A percentile compares a stretch with the other conserved stretches of the same genome.
These are phyloP conservation scores for Pangasianodon hypophthalmus DNA, from an alignment of 2,113 vertebrate species.

Conservation along the genomic window DNA sequence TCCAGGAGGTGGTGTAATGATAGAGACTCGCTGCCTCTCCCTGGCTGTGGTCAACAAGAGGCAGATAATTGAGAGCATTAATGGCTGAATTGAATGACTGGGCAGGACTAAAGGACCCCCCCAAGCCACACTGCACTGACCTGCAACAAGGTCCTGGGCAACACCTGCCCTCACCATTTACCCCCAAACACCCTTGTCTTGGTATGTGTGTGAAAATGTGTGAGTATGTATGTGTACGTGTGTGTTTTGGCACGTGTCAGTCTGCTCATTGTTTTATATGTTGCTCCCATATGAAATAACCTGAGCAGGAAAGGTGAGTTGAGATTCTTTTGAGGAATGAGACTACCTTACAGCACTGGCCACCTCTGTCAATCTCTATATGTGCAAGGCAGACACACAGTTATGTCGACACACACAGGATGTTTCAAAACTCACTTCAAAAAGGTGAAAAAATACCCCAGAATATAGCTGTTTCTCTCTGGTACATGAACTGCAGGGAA, in stretches of 20 bases:
- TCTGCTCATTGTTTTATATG: neutral
- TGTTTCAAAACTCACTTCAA: constrained; percentile 61
- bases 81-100: constrained; percentile 68
- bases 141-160: constrained; percentile 60
- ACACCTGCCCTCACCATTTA: constrained; percentile 43
- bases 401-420: constrained; percentile 62
- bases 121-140: constrained; percentile 55
- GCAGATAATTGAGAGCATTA: constrained; percentile 70
- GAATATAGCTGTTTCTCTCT: constrained; percentile 61
- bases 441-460: neutral
- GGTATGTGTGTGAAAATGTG: neutral
- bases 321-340: constrained; percentile 53
- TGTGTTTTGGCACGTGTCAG: constrained; percentile 6
- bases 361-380: constrained; percentile 62
- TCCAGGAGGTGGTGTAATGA: constrained; percentile 75
- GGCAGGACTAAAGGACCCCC: constrained; percentile 66
- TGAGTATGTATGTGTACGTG: neutral
- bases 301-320: constrained; percentile 55
- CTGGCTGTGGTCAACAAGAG: constrained; percentile 66
- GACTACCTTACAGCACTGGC: constrained; percentile 60
- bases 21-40: constrained; percentile 56
- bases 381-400: constrained; percentile 55
- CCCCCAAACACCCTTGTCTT: constrained; percentile 14
- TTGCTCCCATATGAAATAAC: constrained; percentile 62
- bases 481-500: constrained; percentile 44